phyloP scores from a whole-genome alignment of 1,140 invertebrate genomes.

The Brachionus plicatilis region DNA sequence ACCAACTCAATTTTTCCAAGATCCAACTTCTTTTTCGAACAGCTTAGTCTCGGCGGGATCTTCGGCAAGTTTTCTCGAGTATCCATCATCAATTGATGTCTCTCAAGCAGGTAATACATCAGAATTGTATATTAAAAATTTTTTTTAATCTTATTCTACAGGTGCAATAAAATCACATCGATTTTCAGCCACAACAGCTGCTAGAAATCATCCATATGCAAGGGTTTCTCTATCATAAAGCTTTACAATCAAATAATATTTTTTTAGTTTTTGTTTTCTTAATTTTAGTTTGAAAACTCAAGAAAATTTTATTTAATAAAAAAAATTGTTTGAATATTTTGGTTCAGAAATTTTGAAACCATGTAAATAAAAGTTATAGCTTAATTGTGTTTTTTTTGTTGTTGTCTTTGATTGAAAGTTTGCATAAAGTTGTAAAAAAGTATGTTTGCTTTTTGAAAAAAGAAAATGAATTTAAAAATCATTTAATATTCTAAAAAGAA shows the following conservation, averaged over 20 bases:
- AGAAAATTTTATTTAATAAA: not conserved
- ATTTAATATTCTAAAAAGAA: not conserved
- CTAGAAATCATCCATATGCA: constrained; percentile 18
- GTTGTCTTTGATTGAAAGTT: not conserved
- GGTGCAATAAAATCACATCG: not conserved
- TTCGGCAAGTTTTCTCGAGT: not conserved
- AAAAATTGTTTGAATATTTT: not conserved
- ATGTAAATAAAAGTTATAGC: not conserved
- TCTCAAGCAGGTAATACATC: constrained; percentile 5
- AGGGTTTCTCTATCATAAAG: constrained; percentile 32
- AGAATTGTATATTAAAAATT: not conserved
- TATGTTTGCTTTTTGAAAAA: no score
- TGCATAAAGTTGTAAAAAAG: not conserved
- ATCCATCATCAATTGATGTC: not conserved
- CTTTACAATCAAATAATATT: not conserved
- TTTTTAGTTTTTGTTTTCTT: not conserved
- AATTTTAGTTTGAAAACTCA: not conserved
- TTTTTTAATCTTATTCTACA: not conserved
- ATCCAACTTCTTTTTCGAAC: not conserved
- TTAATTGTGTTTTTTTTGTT: not conserved
- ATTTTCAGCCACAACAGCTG: not conserved
- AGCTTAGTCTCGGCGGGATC: not conserved
- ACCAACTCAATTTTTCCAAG: constrained; percentile 30
- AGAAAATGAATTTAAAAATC: not conserved
- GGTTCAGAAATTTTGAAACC: not conserved